A percentile compares a stretch with the other conserved stretches of the same genome.
phyloP scores from a whole-genome alignment of 2,113 vertebrate genomes.

The Numenius arquata region DNA sequence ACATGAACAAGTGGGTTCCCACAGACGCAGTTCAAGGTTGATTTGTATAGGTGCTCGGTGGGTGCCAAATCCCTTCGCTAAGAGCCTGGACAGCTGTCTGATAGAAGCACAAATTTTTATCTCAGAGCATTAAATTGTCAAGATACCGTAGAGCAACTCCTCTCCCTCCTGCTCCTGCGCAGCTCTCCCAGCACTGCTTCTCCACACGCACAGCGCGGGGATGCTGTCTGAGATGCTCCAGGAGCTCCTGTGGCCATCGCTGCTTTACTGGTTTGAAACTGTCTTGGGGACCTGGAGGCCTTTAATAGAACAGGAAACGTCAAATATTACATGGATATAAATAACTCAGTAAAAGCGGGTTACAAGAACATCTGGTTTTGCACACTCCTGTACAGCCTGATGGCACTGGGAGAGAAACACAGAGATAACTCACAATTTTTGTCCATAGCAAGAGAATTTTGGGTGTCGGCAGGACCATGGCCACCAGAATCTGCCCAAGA shows the following conservation, averaged over 20 bases:
- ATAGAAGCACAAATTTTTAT: background rate
- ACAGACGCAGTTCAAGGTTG: background rate
- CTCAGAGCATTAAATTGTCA: background rate
- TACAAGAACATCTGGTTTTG: constrained; percentile 64
- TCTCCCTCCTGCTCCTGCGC: background rate
- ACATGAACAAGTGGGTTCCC: background rate
- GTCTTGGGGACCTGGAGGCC: constrained; percentile 40
- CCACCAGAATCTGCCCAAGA: constrained; percentile 2
- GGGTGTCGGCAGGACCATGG: constrained; percentile 21
- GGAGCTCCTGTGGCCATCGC: background rate
- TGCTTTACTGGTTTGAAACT: background rate
- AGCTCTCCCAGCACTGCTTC: background rate
- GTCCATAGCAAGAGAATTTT: background rate
- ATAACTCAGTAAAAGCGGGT: constrained; percentile 57
- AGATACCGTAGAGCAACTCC: background rate
- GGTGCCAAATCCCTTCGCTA: background rate
- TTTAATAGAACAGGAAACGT: constrained; percentile 67
- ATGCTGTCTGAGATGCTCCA: background rate
- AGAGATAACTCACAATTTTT: background rate
- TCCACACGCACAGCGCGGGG: too few species aligned
- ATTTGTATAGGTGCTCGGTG: background rate
- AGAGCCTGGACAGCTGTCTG: background rate
- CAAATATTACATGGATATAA: constrained; percentile 66
- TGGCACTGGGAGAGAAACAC: background rate
- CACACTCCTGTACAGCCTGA: background rate